phyloP scores from a whole-genome alignment of 2,797 vertebrate genomes.

The Sebastes aleutianus region DNA sequence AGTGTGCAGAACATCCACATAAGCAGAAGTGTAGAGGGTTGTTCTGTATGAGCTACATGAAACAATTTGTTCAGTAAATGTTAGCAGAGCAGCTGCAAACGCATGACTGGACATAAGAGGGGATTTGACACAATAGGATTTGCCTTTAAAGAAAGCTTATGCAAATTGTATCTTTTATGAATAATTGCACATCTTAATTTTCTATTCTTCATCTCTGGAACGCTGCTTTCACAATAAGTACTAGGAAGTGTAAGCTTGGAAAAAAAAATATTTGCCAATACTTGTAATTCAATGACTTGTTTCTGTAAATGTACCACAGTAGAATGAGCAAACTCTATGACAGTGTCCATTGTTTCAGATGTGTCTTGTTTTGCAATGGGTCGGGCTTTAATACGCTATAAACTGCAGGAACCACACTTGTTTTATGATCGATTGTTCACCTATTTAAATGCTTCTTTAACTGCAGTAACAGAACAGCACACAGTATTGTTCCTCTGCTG shows the following conservation, averaged over 20 bases:
- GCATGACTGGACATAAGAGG: constrained; percentile 15
- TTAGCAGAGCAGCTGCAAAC: not conserved
- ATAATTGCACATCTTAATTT: not conserved
- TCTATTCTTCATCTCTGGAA: not conserved
- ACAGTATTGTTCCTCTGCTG: not conserved
- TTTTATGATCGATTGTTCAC: not conserved
- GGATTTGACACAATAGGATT: constrained; percentile 4
- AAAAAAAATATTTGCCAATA: not conserved
- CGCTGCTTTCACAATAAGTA: not conserved
- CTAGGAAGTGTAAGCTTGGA: not conserved
- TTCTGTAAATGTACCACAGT: not conserved
- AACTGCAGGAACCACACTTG: not conserved
- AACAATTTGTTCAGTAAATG: constrained; percentile 22
- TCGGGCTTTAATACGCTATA: not conserved
- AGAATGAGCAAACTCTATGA: not conserved
- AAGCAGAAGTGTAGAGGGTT: not conserved
- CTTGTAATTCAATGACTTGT: not conserved
- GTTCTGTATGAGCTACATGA: not conserved
- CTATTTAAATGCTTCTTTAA: not conserved
- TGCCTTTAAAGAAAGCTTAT: constrained; percentile 1
- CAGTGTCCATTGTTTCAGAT: not conserved
- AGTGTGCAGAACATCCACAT: constrained; percentile 3
- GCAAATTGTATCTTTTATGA: constrained; percentile 1
- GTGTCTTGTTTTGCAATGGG: not conserved
- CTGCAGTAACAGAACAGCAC: not conserved